phyloP scores from a whole-genome alignment of 2,113 vertebrate species.

The Ivindomyrus marchei region DNA sequence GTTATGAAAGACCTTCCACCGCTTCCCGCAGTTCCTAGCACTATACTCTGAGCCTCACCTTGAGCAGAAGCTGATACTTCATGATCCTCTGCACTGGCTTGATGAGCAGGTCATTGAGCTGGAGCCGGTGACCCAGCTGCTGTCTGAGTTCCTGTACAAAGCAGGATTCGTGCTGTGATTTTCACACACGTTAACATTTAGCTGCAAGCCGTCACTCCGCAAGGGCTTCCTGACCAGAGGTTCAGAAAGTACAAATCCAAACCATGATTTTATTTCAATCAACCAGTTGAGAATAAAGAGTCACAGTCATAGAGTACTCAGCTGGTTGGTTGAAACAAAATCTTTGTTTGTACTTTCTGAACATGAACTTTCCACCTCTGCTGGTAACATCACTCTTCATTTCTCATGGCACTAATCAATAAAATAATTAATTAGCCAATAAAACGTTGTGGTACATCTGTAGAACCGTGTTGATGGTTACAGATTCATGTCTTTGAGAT shows the following conservation, averaged over 20 bases:
- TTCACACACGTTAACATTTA: slow-evolving; percentile 6
- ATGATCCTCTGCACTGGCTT: slow-evolving; percentile 90
- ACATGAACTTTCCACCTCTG: background rate
- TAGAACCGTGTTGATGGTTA: background rate
- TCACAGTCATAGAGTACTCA: background rate
- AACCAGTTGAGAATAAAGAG: too few relatives aligned
- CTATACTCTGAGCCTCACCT: slow-evolving; percentile 56
- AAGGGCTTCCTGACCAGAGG: background rate
- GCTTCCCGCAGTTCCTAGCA: background rate
- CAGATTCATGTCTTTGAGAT: background rate
- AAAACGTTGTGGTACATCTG: background rate
- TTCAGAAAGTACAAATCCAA: too few relatives aligned
- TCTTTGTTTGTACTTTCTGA: background rate
- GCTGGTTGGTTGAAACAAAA: background rate
- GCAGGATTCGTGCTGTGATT: background rate
- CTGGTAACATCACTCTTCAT: background rate
- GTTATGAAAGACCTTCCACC: background rate
- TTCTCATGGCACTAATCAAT: background rate
- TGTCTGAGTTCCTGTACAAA: slow-evolving; percentile 74
- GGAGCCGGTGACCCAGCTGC: slow-evolving; percentile 80
- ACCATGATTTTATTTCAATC: too few relatives aligned
- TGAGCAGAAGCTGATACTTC: slow-evolving; percentile 89
- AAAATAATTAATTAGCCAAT: background rate
- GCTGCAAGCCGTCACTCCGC: background rate
- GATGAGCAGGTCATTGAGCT: slow-evolving; percentile 86